phyloP scores from a whole-genome alignment of 1,140 invertebrate species.

The Zaprionus inermis region DNA sequence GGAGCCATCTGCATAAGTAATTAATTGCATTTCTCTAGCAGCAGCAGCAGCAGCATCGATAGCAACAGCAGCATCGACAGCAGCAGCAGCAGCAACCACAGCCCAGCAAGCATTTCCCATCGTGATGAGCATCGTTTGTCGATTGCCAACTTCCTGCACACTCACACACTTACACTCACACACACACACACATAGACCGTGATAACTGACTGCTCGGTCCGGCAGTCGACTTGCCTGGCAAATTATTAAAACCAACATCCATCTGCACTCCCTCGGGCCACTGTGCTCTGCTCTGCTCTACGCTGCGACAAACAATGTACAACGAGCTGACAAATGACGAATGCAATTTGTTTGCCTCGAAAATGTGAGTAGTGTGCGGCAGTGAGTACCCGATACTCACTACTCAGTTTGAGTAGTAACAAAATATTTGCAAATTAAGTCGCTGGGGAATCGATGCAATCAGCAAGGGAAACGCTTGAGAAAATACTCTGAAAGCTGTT shows the following conservation, averaged over 20 bases:
- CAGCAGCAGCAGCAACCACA: not conserved
- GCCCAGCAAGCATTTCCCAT: slow-evolving; percentile 3
- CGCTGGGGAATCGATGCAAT: slow-evolving; percentile 49
- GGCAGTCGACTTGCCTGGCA: slow-evolving; percentile 9
- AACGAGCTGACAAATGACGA: slow-evolving; percentile 44
- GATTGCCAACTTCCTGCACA: slow-evolving; percentile 61
- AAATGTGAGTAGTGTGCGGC: slow-evolving; percentile 12
- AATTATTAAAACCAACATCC: slow-evolving; percentile 48
- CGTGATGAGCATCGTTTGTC: slow-evolving; percentile 53
- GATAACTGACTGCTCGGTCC: slow-evolving; percentile 6
- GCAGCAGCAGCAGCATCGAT: slow-evolving; percentile 2
- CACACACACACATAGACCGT: not conserved
- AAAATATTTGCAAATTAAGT: slow-evolving; percentile 79
- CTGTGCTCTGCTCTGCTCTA: not conserved
- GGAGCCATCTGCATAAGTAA: slow-evolving; percentile 70
- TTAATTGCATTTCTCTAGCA: slow-evolving; percentile 66
- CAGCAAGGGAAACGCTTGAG: slow-evolving; percentile 8
- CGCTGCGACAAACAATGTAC: slow-evolving; percentile 43
- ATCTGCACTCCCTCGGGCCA: slow-evolving; percentile 23
- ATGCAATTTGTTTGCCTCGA: slow-evolving; percentile 47
- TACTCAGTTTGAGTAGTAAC: slow-evolving; percentile 36
- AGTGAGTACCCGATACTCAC: not conserved
- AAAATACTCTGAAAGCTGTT: not conserved
- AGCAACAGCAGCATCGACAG: slow-evolving; percentile 18
- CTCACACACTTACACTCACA: slow-evolving; percentile 1